A percentile compares a stretch with the other conserved stretches of the same genome.
Evolutionary conservation across 2,113 vertebrate species (phyloP).

Genomic region (Actenoides hombroni): DNA sequence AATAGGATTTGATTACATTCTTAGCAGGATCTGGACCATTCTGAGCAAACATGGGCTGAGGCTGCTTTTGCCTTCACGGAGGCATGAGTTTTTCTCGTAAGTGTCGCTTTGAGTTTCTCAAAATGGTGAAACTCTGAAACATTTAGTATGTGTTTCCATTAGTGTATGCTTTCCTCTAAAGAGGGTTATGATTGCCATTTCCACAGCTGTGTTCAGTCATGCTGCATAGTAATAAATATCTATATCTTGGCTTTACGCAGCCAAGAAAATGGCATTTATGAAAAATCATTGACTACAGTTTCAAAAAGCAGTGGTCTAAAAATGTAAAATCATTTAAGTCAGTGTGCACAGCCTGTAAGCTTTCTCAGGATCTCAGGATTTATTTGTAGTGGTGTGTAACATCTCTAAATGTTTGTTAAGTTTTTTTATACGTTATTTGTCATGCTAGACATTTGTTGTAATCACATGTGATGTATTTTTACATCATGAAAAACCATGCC

Average conservation of each 20-base stretch:
- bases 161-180: slow-evolving; percentile 9
- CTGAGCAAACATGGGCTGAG: not conserved
- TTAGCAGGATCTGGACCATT: not conserved
- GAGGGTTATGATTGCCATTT: not conserved
- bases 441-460: not conserved
- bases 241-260: not conserved
- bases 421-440: not conserved
- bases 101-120: not conserved
- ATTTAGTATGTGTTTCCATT: slow-evolving; percentile 10
- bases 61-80: not conserved
- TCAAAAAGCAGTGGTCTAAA: not conserved
- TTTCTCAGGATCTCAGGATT: not conserved
- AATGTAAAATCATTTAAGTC: not conserved
- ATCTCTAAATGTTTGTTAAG: not conserved
- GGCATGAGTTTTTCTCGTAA: not conserved
- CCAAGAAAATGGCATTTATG: not conserved
- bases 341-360: not conserved
- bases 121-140: not conserved
- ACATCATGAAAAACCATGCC: not conserved
- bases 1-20: not conserved
- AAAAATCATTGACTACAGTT: slow-evolving; percentile 4
- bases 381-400: not conserved
- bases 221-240: not conserved
- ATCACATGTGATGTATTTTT: not conserved
- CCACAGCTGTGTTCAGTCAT: not conserved